Percentiles rank a stretch among this genome's conserved stretches.
These are phyloP conservation scores for Melanaphis sacchari DNA, from an alignment of 1,140 invertebrate species.

Conservation along the genomic window DNA sequence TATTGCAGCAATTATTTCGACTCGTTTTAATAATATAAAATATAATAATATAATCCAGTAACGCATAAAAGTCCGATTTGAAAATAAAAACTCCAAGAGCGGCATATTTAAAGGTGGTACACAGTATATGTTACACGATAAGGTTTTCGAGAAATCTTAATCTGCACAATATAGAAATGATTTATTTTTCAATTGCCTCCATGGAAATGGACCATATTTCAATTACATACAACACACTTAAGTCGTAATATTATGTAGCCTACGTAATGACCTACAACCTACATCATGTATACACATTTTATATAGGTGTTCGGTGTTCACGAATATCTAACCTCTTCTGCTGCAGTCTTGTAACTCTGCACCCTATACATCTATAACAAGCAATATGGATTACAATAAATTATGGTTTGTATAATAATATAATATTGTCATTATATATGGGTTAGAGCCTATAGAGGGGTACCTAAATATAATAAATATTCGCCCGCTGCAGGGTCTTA, in stretches of 20 bases:
- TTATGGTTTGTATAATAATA: background rate
- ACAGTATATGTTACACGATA: background rate
- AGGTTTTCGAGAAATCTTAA: background rate
- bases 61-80: background rate
- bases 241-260: background rate
- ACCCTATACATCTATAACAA: background rate
- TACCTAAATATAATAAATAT: conserved; percentile 3
- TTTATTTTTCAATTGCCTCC: background rate
- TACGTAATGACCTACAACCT: no score
- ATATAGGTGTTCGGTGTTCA: background rate
- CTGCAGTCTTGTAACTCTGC: background rate
- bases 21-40: background rate
- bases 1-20: conserved; percentile 13
- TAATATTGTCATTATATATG: conserved; percentile 5
- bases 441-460: no score
- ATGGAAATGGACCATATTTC: background rate
- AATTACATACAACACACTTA: background rate
- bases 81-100: background rate
- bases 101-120: background rate
- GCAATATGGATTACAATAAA: background rate
- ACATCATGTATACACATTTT: background rate
- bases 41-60: conserved; percentile 1
- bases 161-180: background rate
- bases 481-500: background rate
- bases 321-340: background rate